A percentile compares a stretch with the other conserved stretches of the same genome.
These are phyloP conservation scores for Plusia festucae DNA, from an alignment of 2,888 invertebrate species.

Conservation along the genomic window DNA sequence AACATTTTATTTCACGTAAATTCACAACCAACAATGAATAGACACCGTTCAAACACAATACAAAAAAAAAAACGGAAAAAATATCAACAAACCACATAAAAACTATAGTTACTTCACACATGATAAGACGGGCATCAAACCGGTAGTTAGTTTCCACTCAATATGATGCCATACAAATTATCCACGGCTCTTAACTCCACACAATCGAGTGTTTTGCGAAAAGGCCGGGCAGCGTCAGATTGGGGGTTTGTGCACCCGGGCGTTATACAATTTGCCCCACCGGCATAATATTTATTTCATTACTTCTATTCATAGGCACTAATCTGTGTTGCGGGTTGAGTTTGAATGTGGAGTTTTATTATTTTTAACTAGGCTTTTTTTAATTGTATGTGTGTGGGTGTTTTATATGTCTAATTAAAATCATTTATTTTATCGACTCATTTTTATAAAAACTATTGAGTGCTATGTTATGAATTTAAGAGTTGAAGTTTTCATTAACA, in stretches of 20 bases:
- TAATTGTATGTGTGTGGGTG: too few species aligned
- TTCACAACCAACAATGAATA: neutral
- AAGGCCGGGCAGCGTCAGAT: constrained; percentile 79
- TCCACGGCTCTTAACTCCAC: constrained; percentile 79
- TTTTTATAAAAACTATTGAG: too few species aligned
- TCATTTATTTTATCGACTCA: too few species aligned
- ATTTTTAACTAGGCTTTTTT: neutral
- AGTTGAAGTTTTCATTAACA: too few species aligned
- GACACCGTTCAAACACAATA: neutral
- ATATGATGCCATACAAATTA: constrained; percentile 74
- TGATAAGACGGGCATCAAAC: constrained; percentile 35
- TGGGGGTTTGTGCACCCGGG: constrained; percentile 82
- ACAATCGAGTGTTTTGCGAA: constrained; percentile 84
- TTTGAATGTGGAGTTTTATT: constrained; percentile 22
- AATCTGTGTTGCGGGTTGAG: constrained; percentile 80
- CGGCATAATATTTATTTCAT: constrained; percentile 90
- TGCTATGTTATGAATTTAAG: too few species aligned
- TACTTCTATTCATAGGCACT: constrained; percentile 87
- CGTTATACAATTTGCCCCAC: constrained; percentile 85
- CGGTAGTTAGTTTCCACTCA: constrained; percentile 82
- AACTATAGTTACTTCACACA: constrained; percentile 43
- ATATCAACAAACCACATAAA: constrained; percentile 16
- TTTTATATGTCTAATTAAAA: too few species aligned
- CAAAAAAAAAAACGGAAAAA: neutral
- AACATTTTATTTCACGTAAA: neutral